These are phyloP conservation scores for Lagocephalus sceleratus DNA, from an alignment of 2,797 vertebrate genomes.

Conservation along the genomic window DNA sequence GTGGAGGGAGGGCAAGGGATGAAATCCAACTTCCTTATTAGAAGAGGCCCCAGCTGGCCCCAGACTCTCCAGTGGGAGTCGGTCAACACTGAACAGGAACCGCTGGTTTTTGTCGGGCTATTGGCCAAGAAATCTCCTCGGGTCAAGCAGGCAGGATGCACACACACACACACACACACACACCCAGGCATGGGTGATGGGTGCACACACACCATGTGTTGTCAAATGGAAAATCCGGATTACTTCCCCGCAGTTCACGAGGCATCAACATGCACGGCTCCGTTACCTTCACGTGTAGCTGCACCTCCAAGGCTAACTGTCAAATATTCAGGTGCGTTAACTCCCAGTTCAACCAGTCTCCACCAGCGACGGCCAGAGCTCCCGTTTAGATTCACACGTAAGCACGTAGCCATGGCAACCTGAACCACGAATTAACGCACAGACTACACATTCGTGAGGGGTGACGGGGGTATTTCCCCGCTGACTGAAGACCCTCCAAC, in stretches of 20 bases:
- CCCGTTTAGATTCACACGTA: too few relatives aligned
- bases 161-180: constrained; percentile 33
- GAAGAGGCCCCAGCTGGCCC: constrained; percentile 66
- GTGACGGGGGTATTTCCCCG: constrained; percentile 44
- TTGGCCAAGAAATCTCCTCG: constrained; percentile 63
- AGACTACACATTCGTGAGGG: not conserved
- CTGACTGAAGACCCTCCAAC: constrained; percentile 22
- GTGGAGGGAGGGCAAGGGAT: constrained; percentile 47
- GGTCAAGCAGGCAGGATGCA: constrained; percentile 53
- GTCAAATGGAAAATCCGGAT: constrained; percentile 73
- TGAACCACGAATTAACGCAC: too few relatives aligned
- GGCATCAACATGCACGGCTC: constrained; percentile 63
- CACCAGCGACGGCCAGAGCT: too few relatives aligned
- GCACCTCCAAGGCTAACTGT: constrained; percentile 47
- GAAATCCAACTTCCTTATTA: constrained; percentile 69
- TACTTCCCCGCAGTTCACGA: constrained; percentile 65
- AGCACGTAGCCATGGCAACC: too few relatives aligned
- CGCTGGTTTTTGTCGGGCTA: constrained; percentile 60
- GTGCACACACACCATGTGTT: constrained; percentile 45
- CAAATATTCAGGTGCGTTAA: constrained; percentile 45
- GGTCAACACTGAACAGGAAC: constrained; percentile 62
- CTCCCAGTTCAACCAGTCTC: constrained; percentile 31
- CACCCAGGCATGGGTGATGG: constrained; percentile 38
- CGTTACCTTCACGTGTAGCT: constrained; percentile 50
- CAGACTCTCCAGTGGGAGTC: constrained; percentile 54